Evolutionary conservation across 2,797 vertebrate species (phyloP), one percentile per base, ranked within the genome.

Genomic region (Oreochromis grahami): DNA sequence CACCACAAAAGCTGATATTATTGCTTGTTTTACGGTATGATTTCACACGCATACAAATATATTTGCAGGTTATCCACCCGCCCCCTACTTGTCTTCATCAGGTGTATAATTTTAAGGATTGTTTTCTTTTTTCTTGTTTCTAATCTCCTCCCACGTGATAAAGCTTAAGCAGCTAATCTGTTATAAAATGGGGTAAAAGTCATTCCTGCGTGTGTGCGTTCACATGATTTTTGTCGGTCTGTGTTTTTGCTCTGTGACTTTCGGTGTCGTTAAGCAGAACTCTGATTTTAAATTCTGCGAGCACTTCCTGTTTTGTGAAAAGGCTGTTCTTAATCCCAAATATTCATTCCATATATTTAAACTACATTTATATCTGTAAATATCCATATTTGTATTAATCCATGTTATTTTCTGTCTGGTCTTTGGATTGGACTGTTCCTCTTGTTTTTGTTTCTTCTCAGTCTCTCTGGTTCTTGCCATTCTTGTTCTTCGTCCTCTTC

Each of bases 71-170:
- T 3, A 63, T 79, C 53, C 65, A 15, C 56, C 24, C 3, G 45
- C 41, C 24, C 76, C 79, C 24, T 8, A 70, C 80, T 21, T 84
- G 21, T 68, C 77, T 21, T 32, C 6, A 8, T 76, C 58, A n/a
- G 15, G 38, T 80, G 72, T 88, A 13, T 88, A 15, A 34, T 77
- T 60, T 85, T 78, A 51, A 45, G 14, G 13, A 51, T 13, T 38
- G 13, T 29, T 48, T 79, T 17, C 52, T 79, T 78, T 85, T 63
- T 79, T 43, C 41, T 45, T 50, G 38, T 65, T 50, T 65, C 60
- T 93, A 89, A 95, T 93, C 92, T 87, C 68, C 65, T 51, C 53
- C 87, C 89, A 19, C 29, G n/a, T 92, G 90, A 91, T 81, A 14
- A 87, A 87, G 78, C 77, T 90, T 14, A 91, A 52, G 38, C 83